Evolutionary conservation across 2,113 vertebrate species (phyloP).

Genomic region (Bubalus kerabau): DNA sequence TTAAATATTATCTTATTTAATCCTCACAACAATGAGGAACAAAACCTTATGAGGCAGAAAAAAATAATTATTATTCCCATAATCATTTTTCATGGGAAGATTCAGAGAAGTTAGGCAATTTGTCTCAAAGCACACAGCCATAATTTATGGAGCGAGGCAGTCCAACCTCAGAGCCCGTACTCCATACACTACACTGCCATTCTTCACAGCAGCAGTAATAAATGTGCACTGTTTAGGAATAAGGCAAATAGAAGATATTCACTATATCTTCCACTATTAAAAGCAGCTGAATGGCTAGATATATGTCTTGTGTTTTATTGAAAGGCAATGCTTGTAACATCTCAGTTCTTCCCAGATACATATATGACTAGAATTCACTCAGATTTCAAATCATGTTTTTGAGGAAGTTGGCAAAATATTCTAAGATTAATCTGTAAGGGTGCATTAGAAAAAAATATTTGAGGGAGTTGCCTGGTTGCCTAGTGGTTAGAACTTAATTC

Average conservation of each 20-base stretch:
- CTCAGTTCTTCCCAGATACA: not conserved
- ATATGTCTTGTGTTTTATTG: not conserved
- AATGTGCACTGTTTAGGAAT: not conserved
- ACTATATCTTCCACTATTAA: not conserved
- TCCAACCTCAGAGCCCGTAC: not conserved
- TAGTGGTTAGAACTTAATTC: not conserved
- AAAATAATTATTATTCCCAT: not conserved
- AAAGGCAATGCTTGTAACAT: not conserved
- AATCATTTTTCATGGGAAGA: not conserved
- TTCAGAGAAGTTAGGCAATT: not conserved
- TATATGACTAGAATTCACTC: not conserved
- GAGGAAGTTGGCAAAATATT: not conserved
- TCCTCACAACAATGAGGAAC: not conserved
- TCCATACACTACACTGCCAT: not conserved
- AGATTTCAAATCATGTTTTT: not conserved
- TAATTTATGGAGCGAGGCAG: not conserved
- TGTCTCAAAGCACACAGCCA: not conserved
- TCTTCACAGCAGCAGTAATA: not conserved
- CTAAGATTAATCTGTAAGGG: not conserved
- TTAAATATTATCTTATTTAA: not conserved
- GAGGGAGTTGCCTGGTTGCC: not conserved
- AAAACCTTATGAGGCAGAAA: not conserved
- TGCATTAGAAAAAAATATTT: not conserved
- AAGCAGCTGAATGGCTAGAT: not conserved
- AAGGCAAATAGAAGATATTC: not conserved